A percentile compares a stretch with the other conserved stretches of the same genome.
phyloP scores from a whole-genome alignment of 1,140 invertebrate genomes.

The Caerostris extrusa region DNA sequence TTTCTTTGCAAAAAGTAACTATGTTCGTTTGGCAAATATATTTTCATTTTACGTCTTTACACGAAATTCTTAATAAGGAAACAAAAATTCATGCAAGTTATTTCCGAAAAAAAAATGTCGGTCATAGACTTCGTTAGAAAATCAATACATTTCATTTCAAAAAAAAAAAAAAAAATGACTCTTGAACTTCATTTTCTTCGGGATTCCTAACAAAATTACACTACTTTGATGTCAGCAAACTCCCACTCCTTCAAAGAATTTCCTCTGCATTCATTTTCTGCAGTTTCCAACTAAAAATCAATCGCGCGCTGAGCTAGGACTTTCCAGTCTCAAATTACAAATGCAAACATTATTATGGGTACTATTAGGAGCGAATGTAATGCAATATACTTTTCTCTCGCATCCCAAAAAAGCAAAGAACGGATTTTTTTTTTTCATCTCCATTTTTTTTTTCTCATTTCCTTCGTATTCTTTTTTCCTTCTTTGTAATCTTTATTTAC shows the following conservation, averaged over 20 bases:
- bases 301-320: background rate
- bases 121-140: background rate
- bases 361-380: slow-evolving; percentile 33
- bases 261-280: background rate
- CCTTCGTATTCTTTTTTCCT: background rate
- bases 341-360: slow-evolving; percentile 71
- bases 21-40: too few relatives aligned
- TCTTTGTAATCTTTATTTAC: slow-evolving; percentile 61
- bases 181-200: background rate
- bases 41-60: too few relatives aligned
- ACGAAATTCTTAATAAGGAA: too few relatives aligned
- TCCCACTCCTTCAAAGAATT: background rate
- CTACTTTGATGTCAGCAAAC: background rate
- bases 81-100: too few relatives aligned
- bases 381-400: slow-evolving; percentile 33
- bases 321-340: slow-evolving; percentile 15
- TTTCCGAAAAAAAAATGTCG: background rate
- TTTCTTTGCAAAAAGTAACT: too few relatives aligned
- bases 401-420: background rate
- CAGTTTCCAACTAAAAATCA: slow-evolving; percentile 37
- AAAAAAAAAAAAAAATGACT: background rate
- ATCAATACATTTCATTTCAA: background rate
- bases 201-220: slow-evolving; percentile 19
- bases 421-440: background rate
- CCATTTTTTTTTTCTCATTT: slow-evolving; percentile 30